Evolutionary conservation across 1,140 invertebrate species (phyloP).

Genomic region (Monochamus saltuarius): DNA sequence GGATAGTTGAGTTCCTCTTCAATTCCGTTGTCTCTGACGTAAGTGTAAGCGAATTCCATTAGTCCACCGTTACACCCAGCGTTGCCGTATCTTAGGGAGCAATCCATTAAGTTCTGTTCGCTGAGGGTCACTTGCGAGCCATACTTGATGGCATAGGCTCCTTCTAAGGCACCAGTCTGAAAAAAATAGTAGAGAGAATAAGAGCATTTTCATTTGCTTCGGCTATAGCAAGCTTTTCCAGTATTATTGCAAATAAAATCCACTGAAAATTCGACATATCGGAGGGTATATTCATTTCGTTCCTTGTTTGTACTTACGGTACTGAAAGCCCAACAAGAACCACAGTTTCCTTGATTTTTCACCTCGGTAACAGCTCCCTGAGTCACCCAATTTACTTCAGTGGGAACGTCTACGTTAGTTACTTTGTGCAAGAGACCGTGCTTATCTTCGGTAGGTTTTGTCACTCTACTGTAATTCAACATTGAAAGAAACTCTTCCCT

Average conservation of each 20-base stretch:
- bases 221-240: neutral
- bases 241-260: too few species aligned
- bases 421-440: too few species aligned
- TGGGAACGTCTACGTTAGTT: too few species aligned
- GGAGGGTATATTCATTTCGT: too few species aligned
- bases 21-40: slow-evolving; percentile 16
- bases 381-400: slow-evolving; percentile 59
- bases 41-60: slow-evolving; percentile 5
- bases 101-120: slow-evolving; percentile 97
- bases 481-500: neutral
- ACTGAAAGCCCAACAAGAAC: slow-evolving; percentile 85
- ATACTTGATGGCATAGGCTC: slow-evolving; percentile 84
- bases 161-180: slow-evolving; percentile 91
- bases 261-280: too few species aligned
- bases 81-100: slow-evolving; percentile 70
- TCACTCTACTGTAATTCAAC: neutral
- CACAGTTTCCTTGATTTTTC: slow-evolving; percentile 72
- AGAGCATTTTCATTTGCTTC: too few species aligned
- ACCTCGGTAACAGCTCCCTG: slow-evolving; percentile 69
- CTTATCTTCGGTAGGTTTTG: neutral
- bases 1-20: slow-evolving; percentile 22
- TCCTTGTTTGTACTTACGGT: slow-evolving; percentile 53
- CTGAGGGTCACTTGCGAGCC: slow-evolving; percentile 85
- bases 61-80: slow-evolving; percentile 53
- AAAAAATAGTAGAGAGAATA: slow-evolving; percentile 21